These are phyloP conservation scores for Drosophila pallidifrons DNA, from an alignment of 1,140 invertebrate genomes.

Conservation along the genomic window DNA sequence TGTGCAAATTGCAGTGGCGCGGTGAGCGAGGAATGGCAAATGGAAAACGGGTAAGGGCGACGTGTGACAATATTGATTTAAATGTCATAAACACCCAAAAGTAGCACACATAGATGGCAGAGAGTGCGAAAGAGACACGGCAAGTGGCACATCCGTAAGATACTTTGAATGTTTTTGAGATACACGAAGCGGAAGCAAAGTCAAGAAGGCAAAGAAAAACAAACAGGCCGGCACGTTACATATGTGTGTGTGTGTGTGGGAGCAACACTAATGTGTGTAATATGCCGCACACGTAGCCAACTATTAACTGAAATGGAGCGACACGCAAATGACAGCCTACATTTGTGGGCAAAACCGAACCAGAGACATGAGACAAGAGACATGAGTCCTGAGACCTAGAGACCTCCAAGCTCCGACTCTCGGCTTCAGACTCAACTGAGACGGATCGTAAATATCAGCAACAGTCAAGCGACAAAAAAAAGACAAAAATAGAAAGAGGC, in stretches of 20 bases:
- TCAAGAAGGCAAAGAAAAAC: slow-evolving; percentile 62
- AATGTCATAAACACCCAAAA: slow-evolving; percentile 79
- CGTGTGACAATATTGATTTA: slow-evolving; percentile 79
- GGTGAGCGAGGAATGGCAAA: neutral
- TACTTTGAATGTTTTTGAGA: slow-evolving; percentile 74
- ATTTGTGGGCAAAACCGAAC: slow-evolving; percentile 27
- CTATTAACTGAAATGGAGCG: slow-evolving; percentile 77
- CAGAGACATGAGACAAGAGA: slow-evolving; percentile 36
- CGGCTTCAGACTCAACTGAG: slow-evolving; percentile 47
- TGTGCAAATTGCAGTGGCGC: slow-evolving; percentile 67
- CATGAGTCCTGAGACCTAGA: slow-evolving; percentile 30
- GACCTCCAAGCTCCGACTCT: slow-evolving; percentile 37
- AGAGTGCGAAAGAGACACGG: slow-evolving; percentile 14
- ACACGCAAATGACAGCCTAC: slow-evolving; percentile 49
- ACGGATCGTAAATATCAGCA: slow-evolving; percentile 52
- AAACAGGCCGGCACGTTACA: slow-evolving; percentile 45
- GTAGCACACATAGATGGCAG: slow-evolving; percentile 41
- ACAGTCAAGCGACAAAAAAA: slow-evolving; percentile 25
- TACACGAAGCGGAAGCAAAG: slow-evolving; percentile 73
- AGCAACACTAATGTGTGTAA: slow-evolving; percentile 63
- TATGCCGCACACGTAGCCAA: slow-evolving; percentile 80
- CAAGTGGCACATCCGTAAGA: slow-evolving; percentile 79
- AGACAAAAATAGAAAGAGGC: slow-evolving; percentile 5
- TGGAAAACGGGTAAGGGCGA: neutral
- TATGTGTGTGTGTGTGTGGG: slow-evolving; percentile 27